A percentile compares a stretch with the other conserved stretches of the same genome.
Conservation (phyloP, 1,140 invertebrate genomes). For the Metopolophium dirhodum region DNA sequence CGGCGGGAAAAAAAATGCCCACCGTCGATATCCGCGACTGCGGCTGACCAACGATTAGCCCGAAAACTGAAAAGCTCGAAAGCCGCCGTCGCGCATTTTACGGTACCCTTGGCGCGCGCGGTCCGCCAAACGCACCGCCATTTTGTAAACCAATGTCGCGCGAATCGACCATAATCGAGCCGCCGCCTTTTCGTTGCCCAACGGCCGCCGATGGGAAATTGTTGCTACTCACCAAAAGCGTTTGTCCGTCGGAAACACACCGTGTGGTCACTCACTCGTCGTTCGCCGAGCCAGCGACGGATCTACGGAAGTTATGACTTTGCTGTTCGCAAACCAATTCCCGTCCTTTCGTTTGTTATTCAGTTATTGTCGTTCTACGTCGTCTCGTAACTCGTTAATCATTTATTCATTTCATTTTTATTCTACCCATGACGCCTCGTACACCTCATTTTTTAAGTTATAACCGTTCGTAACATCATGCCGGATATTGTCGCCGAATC, state of each 20-base stretch:
- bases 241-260: neutral
- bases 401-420: neutral
- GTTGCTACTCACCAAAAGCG: conserved; percentile 11
- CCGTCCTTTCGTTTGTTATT: neutral
- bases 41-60: neutral
- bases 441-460: neutral
- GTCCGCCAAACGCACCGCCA: conserved; percentile 36
- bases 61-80: neutral
- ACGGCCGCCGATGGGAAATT: neutral
- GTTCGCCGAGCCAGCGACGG: neutral
- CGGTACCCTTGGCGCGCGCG: conserved; percentile 5
- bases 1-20: neutral
- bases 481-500: too few relatives aligned
- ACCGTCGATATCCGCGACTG: neutral
- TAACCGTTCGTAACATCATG: neutral
- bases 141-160: conserved; percentile 52
- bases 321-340: neutral
- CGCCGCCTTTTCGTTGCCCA: neutral
- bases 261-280: neutral
- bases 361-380: neutral
- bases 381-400: neutral
- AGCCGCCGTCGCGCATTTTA: conserved; percentile 16
- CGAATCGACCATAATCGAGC: neutral
- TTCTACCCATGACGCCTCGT: neutral
- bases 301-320: neutral